Conservation (phyloP, 2,888 invertebrate genomes). For the Nemapogon koenigi region DNA sequence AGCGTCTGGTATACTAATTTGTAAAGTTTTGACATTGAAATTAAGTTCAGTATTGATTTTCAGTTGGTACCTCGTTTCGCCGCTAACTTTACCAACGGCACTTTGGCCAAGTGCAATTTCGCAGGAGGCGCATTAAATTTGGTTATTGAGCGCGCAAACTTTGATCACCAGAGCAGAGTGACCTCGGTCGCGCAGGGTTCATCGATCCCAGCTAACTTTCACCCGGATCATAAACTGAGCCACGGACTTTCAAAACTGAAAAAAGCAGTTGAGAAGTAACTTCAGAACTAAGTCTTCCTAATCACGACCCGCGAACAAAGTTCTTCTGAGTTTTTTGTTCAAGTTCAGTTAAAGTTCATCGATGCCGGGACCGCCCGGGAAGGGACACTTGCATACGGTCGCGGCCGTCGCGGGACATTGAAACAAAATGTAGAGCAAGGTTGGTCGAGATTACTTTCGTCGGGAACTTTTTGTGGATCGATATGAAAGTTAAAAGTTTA, state of each 20-base stretch:
- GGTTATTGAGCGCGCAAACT: conserved; percentile 57
- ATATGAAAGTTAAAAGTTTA: conserved; percentile 57
- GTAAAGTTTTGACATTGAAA: conserved; percentile 10
- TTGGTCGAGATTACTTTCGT: conserved; percentile 58
- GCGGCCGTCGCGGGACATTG: conserved; percentile 40
- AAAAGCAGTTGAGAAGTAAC: conserved; percentile 57
- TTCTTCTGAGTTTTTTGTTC: conserved; percentile 54
- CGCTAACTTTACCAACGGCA: conserved; percentile 6
- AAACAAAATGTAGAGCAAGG: conserved; percentile 63
- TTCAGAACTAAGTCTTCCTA: conserved; percentile 64
- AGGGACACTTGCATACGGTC: conserved; percentile 61
- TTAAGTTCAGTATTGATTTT: conserved; percentile 5
- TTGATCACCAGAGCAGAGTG: conserved; percentile 43
- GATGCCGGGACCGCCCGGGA: conserved; percentile 60
- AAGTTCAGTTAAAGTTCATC: conserved; percentile 60
- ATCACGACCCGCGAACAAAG: conserved; percentile 60
- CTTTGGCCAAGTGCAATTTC: conserved; percentile 30
- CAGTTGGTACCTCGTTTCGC: conserved; percentile 1
- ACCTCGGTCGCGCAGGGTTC: conserved; percentile 43
- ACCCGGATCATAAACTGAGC: conserved; percentile 64
- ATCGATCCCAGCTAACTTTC: conserved; percentile 61
- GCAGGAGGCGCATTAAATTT: conserved; percentile 53
- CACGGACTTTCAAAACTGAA: conserved; percentile 64
- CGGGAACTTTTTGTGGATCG: conserved; percentile 57
- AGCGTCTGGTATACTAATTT: too few species aligned